Evolutionary conservation across 2,888 invertebrate genomes (phyloP), one percentile per base, ranked within the genome.

Genomic region (Alitta virens): DNA sequence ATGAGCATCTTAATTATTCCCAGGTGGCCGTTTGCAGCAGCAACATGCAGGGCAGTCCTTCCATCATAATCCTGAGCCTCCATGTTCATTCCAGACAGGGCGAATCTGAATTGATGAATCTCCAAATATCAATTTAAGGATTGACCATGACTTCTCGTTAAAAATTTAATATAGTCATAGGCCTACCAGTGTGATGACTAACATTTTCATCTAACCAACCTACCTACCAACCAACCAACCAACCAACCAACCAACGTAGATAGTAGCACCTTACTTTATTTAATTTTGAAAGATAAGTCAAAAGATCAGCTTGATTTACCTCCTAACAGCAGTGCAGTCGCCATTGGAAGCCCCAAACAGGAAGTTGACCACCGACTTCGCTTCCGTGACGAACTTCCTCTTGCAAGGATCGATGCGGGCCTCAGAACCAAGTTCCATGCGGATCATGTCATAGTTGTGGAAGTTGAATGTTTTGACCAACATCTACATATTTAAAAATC

Each of bases 1-100:
- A 46, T 46, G 9, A 46, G 46, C 46, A 46, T 46, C 18, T 21
- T 18, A 7, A 46, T 21, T 21, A 46, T 21, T 16, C 9, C 18
- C n/a, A 46, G 46, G 7, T 97, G 95, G 0, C 97, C 97, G 82
- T 98, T 97, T 7, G 95, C 91, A 0, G 96, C 90, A 1, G 96
- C 94, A 75, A 98, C 86, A 83, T 98, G 97, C 54, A 98, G 85
- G 1, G 97, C 96, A 1, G 96, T 96, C 18, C 97, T 87, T 0
- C 94, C 94, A 79, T 97, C 96, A 79, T 97, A 97, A 83, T 97
- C 96, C 12, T 92, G 88, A 67, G 92, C 84, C 3, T 91, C 91
- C 89, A 97, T 93, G 77, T 97, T 93, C 89, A 94, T 91, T 43
- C 94, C 68, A 1, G 55, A 40, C 24, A 70, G 56, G 7, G 64